Percentiles rank a stretch among this genome's conserved stretches.
Conservation (phyloP, 2,113 vertebrate genomes). For the Macquaria australasica region DNA sequence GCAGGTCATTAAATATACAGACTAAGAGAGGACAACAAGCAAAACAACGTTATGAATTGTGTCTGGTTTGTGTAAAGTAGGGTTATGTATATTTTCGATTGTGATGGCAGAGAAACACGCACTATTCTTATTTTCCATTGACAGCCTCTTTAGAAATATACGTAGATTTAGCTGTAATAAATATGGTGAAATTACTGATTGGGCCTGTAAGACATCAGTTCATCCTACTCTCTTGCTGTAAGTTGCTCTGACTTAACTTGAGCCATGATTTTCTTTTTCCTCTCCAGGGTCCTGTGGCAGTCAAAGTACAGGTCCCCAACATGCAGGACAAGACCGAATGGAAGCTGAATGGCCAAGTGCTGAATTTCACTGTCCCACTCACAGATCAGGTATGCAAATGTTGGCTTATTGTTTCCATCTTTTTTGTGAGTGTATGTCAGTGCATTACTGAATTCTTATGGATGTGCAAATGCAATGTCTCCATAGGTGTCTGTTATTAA, state of each 20-base stretch:
- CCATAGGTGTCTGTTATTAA: conserved; percentile 97
- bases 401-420: not conserved
- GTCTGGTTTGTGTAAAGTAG: not conserved
- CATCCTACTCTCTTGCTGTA: not conserved
- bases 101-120: not conserved
- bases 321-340: conserved; percentile 99
- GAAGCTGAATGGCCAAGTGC: conserved; percentile 95
- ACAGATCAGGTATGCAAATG: conserved; percentile 91
- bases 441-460: not conserved
- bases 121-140: not conserved
- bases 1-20: not conserved
- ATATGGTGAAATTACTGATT: not conserved
- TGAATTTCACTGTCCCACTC: conserved; percentile 96
- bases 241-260: not conserved
- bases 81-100: not conserved
- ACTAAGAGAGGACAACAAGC: not conserved
- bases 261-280: not conserved
- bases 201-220: not conserved
- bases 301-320: conserved; percentile 99
- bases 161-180: not conserved
- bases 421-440: not conserved
- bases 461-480: conserved; percentile 11
- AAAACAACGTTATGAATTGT: not conserved
- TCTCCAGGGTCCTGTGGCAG: conserved; percentile 93
- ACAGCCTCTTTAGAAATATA: not conserved